Conservation (phyloP, 2,797 vertebrate genomes). For the Leuciscus waleckii region DNA sequence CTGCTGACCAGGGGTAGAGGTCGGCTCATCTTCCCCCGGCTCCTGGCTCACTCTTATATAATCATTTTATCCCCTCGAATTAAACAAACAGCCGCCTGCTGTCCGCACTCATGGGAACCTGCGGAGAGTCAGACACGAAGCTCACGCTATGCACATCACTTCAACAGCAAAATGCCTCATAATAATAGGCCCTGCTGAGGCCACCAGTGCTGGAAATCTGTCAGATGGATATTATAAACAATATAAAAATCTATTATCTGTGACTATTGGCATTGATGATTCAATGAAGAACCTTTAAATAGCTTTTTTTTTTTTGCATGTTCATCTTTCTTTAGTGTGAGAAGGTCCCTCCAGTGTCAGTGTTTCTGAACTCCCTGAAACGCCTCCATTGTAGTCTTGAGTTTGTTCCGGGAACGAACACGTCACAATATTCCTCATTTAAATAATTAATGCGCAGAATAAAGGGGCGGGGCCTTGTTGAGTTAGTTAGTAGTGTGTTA, state of each 20-base stretch:
- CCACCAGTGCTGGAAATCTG: background rate
- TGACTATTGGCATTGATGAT: background rate
- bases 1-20: conserved; percentile 40
- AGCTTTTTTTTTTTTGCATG: background rate
- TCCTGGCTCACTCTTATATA: conserved; percentile 48
- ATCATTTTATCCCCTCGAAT: conserved; percentile 42
- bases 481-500: too few relatives aligned
- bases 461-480: background rate
- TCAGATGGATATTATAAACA: background rate
- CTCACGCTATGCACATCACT: conserved; percentile 23
- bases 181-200: background rate
- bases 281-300: background rate
- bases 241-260: background rate
- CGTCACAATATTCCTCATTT: too few relatives aligned
- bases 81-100: conserved; percentile 54
- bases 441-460: background rate
- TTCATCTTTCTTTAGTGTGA: background rate
- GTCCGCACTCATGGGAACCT: conserved; percentile 54
- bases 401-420: too few relatives aligned
- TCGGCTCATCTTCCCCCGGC: conserved; percentile 50
- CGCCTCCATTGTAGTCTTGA: too few relatives aligned
- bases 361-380: background rate
- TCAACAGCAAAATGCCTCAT: background rate
- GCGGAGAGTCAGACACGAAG: background rate
- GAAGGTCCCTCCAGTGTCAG: too few relatives aligned